These are phyloP conservation scores for Terrapene triunguis DNA, from an alignment of 2,113 vertebrate species.

Conservation along the genomic window DNA sequence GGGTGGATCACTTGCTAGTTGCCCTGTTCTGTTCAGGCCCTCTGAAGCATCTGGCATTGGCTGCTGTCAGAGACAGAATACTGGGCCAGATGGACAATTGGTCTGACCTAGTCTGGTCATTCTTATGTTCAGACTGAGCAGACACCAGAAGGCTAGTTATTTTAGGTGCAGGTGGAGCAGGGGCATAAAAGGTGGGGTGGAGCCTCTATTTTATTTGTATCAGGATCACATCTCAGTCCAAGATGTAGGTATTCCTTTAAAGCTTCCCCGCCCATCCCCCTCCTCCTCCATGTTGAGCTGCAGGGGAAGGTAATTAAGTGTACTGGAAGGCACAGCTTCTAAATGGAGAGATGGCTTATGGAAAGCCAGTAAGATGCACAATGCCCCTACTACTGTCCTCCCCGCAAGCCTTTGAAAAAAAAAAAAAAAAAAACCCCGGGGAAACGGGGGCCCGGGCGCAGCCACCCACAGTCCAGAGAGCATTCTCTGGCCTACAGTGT, in stretches of 20 bases:
- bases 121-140: too few relatives aligned
- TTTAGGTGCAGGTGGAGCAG: background rate
- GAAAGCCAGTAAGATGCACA: background rate
- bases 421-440: background rate
- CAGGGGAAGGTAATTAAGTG: background rate
- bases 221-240: background rate
- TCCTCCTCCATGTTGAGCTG: background rate
- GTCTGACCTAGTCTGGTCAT: too few relatives aligned
- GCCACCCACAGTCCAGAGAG: accelerated
- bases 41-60: too few relatives aligned
- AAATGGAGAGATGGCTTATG: background rate
- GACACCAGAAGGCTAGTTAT: background rate
- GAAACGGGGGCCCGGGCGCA: too few relatives aligned
- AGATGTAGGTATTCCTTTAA: background rate
- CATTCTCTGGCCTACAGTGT: background rate
- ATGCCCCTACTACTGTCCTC: background rate
- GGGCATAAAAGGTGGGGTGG: accelerated
- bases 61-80: too few relatives aligned
- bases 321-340: background rate
- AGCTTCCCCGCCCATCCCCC: accelerated
- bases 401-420: background rate
- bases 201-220: background rate
- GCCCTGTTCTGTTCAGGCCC: too few relatives aligned
- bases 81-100: too few relatives aligned
- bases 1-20: too few relatives aligned